These are phyloP conservation scores for Clarias magur DNA, from an alignment of 2,113 vertebrate genomes.

Conservation along the genomic window DNA sequence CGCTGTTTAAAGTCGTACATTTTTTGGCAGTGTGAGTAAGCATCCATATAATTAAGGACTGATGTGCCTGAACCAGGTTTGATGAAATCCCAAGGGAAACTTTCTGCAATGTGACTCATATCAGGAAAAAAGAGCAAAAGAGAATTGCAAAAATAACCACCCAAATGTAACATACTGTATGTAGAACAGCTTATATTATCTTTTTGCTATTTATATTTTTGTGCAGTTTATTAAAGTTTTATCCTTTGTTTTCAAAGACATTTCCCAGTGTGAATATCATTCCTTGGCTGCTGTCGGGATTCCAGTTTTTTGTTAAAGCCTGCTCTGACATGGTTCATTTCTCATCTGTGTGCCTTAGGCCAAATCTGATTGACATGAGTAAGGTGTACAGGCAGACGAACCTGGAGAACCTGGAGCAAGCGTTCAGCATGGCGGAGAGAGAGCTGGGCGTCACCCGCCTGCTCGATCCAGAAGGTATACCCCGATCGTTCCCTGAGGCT, in stretches of 20 bases:
- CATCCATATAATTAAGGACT: not conserved
- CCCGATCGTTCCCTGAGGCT: not conserved
- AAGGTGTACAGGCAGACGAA: slow-evolving; percentile 86
- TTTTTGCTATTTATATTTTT: not conserved
- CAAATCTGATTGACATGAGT: slow-evolving; percentile 86
- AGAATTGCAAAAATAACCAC: not conserved
- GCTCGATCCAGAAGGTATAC: slow-evolving; percentile 89
- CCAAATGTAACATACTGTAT: not conserved
- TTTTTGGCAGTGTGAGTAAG: slow-evolving; percentile 37
- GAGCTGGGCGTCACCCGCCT: slow-evolving; percentile 90
- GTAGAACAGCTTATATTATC: not conserved
- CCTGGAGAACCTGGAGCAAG: slow-evolving; percentile 93
- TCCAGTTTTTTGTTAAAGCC: not conserved
- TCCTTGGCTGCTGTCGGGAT: not conserved
- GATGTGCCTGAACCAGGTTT: not conserved
- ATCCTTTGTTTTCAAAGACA: not conserved
- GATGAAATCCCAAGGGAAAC: not conserved
- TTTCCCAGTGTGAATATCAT: not conserved
- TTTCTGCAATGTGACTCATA: not conserved
- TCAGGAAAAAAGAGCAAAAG: no score
- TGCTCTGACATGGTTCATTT: slow-evolving; percentile 15
- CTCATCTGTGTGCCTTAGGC: slow-evolving; percentile 68
- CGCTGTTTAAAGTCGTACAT: slow-evolving; percentile 24
- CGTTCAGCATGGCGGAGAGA: slow-evolving; percentile 87
- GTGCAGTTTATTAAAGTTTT: not conserved